Base-by-base conservation (phyloP, 2,888 invertebrate species). In the Argyresthia albistria region DNA sequence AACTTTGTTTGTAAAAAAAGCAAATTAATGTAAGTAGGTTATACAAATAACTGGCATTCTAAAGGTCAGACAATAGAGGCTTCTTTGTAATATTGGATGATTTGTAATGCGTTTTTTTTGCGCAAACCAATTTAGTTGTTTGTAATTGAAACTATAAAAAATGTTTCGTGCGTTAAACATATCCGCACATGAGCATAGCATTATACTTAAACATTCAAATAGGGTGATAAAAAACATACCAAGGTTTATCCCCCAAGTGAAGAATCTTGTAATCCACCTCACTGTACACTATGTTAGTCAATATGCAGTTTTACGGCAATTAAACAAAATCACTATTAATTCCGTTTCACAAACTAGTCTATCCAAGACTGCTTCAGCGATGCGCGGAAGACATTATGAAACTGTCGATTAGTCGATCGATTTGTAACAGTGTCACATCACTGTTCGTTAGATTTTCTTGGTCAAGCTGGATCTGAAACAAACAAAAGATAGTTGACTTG, bases 221-320 rank as follows among this genome's bases (percentile, higher is more conserved):
- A 25, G 25, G 25, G 25, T 25, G 6, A 25, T 25, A 25, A 25
- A 25, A 25, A 25, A 25, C 25, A 4, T 25, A 25, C 25, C 25
- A 79, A 80, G 73, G 66, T 65, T 67, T 68, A 58, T 67, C 72
- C 63, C 70, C 67, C 66, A 59, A 62, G 59, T 64, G 57, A 57
- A 59, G 56, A 64, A 72, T 62, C 59, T 63, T 25, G 25, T 35
- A 43, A 8, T 25, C n/a, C 51, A 51, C 48, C 35, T 48, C 48
- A 48, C 48, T 48, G 9, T 48, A 37, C 39, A 15, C 11, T 14
- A 39, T 14, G 15, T 46, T 39, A 25, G 25, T 25, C 25, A 25
- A 25, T 25, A 35, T 35, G 11, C 35, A 43, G 51, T 45, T 51
- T 37, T 43, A 36, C 36, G 35, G 7, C 14, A 25, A 43, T 6